Percentiles rank a stretch among this genome's conserved stretches.
These are phyloP conservation scores for Zygaena filipendulae DNA, from an alignment of 2,888 invertebrate species.

Conservation along the genomic window DNA sequence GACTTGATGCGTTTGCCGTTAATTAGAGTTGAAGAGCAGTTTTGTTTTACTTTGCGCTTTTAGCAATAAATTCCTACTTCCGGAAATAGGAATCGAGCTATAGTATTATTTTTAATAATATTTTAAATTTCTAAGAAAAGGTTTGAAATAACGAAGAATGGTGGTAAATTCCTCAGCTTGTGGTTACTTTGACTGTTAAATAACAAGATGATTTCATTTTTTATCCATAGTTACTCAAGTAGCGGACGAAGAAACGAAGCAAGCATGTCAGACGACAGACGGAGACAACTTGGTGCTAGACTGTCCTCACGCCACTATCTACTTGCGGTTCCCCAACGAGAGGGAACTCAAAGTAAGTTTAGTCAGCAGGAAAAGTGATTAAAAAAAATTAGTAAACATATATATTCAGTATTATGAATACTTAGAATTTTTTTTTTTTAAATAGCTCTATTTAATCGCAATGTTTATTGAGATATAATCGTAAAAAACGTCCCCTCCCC, in stretches of 20 bases:
- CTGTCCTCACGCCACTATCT: conserved; percentile 73
- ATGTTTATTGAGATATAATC: too few relatives aligned
- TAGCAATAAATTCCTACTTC: background rate
- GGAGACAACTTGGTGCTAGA: conserved; percentile 75
- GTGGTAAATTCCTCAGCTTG: too few relatives aligned
- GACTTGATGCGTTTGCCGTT: background rate
- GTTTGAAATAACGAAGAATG: too few relatives aligned
- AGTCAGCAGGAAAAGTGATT: background rate
- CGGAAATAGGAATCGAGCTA: too few relatives aligned
- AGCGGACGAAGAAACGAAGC: conserved; percentile 65
- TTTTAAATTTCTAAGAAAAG: too few relatives aligned
- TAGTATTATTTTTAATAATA: too few relatives aligned
- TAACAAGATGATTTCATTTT: too few relatives aligned
- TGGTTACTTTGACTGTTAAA: too few relatives aligned
- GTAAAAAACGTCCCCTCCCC: too few relatives aligned
- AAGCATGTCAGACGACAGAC: conserved; percentile 64
- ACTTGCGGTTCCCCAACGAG: conserved; percentile 77
- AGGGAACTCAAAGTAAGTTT: conserved; percentile 72
- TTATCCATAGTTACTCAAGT: conserved; percentile 70
- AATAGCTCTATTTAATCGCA: too few relatives aligned
- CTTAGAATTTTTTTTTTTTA: too few relatives aligned
- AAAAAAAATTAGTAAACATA: background rate
- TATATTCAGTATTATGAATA: background rate
- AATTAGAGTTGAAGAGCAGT: too few relatives aligned
- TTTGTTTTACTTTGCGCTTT: background rate